Percentiles rank a stretch among this genome's conserved stretches.
These are phyloP conservation scores for Psilopogon haemacephalus DNA, from an alignment of 2,113 vertebrate species.

Conservation along the genomic window DNA sequence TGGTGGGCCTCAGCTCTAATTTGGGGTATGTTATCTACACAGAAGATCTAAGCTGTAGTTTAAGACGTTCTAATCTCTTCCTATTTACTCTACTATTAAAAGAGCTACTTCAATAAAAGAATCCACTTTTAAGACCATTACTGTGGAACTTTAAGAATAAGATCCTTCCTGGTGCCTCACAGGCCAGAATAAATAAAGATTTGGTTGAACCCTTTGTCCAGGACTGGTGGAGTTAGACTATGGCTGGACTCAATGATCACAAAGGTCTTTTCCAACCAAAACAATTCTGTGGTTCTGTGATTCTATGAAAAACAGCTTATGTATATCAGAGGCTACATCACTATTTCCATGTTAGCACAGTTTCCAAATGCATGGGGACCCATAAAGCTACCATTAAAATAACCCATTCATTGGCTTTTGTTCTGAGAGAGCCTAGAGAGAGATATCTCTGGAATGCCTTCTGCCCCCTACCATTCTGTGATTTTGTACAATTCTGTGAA, in stretches of 20 bases:
- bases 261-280: no score
- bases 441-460: no score
- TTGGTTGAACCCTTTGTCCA: not conserved
- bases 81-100: not conserved
- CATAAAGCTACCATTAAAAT: not conserved
- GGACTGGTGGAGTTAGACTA: not conserved
- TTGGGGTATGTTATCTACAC: not conserved
- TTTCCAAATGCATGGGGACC: not conserved
- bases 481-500: not conserved
- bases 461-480: no score
- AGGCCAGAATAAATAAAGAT: not conserved
- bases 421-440: not conserved
- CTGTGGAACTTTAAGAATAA: not conserved
- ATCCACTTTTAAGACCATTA: not conserved
- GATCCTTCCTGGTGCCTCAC: accelerated
- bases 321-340: not conserved
- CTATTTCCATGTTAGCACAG: not conserved
- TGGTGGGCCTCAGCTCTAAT: not conserved
- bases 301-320: not conserved
- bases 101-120: not conserved
- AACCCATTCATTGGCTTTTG: not conserved
- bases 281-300: not conserved
- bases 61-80: not conserved
- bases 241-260: no score
- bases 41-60: not conserved